A percentile compares a stretch with the other conserved stretches of the same genome.
These are phyloP conservation scores for Peromyscus leucopus DNA, from an alignment of 2,113 vertebrate species.

Conservation along the genomic window DNA sequence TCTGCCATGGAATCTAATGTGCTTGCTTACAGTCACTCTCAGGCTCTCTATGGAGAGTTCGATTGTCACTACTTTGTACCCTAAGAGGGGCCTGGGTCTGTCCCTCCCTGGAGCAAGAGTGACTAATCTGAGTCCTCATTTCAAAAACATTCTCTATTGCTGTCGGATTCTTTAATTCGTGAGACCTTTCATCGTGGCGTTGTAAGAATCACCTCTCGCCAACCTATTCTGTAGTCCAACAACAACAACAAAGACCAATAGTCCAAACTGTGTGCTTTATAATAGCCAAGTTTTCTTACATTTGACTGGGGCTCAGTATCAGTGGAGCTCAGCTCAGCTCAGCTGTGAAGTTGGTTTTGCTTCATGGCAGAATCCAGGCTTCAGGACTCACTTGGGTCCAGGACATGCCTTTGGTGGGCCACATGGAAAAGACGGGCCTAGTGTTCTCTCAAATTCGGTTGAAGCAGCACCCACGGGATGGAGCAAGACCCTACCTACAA, in stretches of 20 bases:
- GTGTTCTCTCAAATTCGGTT: background rate
- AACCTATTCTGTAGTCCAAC: background rate
- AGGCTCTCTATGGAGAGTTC: fast-evolving
- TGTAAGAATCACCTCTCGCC: background rate
- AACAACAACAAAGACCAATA: background rate
- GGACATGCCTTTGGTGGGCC: background rate
- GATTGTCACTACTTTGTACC: fast-evolving
- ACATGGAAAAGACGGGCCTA: background rate
- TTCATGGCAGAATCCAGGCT: background rate
- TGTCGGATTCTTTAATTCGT: background rate
- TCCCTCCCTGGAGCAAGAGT: background rate
- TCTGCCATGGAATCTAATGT: background rate
- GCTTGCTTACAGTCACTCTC: background rate
- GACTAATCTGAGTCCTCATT: too few relatives aligned
- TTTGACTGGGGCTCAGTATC: too few relatives aligned
- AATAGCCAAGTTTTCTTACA: background rate
- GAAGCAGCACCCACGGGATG: background rate
- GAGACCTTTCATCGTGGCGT: background rate
- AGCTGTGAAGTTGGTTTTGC: background rate
- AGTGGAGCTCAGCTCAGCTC: background rate
- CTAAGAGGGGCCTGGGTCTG: background rate
- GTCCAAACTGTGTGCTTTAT: background rate
- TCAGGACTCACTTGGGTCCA: background rate
- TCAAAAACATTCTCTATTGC: background rate
- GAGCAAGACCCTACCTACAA: background rate